Percentiles rank a stretch among this genome's conserved stretches.
These are phyloP conservation scores for Hafferia zeledoni DNA, from an alignment of 2,797 vertebrate species.

Conservation along the genomic window DNA sequence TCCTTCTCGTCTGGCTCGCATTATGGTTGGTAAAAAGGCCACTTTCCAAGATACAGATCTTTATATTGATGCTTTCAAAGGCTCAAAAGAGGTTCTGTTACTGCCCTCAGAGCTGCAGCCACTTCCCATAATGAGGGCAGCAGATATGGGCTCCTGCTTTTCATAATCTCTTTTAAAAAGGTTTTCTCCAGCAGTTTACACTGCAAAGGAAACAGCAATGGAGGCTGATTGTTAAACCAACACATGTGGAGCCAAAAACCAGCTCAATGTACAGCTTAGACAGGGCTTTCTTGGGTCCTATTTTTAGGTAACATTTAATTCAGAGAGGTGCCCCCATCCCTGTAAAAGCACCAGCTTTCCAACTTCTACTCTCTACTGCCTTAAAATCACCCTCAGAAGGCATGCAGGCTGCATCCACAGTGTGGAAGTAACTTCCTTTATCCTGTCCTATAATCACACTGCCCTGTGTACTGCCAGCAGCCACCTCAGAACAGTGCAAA, in stretches of 20 bases:
- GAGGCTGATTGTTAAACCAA: background rate
- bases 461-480: background rate
- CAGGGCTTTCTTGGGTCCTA: background rate
- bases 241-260: background rate
- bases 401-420: background rate
- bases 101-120: conserved; percentile 5
- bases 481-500: background rate
- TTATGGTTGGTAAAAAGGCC: conserved; percentile 49
- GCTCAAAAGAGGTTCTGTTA: conserved; percentile 43
- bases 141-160: background rate
- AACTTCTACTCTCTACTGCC: background rate
- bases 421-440: background rate
- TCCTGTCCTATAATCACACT: background rate
- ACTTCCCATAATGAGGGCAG: conserved; percentile 16
- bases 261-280: background rate
- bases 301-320: background rate
- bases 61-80: conserved; percentile 60
- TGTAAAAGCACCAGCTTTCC: background rate
- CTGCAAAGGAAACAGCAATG: background rate
- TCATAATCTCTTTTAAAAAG: background rate
- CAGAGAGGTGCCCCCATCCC: background rate
- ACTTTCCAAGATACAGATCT: conserved; percentile 61
- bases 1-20: conserved; percentile 33
- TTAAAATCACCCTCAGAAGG: background rate
- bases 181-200: background rate